phyloP scores from a whole-genome alignment of 2,113 vertebrate species.

The Amia ocellicauda region DNA sequence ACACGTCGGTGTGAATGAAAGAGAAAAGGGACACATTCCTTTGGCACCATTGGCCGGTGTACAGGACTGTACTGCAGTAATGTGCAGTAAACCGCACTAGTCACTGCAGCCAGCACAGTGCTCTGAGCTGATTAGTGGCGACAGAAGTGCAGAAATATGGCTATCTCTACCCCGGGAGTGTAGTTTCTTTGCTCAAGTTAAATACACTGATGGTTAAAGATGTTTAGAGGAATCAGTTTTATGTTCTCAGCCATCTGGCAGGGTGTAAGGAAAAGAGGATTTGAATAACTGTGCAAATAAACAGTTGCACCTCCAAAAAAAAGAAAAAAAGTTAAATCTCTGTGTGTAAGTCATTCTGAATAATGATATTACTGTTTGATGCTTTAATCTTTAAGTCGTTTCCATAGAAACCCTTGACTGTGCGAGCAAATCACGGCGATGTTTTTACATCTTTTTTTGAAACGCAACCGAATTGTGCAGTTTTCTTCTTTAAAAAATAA shows the following conservation, averaged over 20 bases:
- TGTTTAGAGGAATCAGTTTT: conserved; percentile 19
- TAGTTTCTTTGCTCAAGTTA: conserved; percentile 14
- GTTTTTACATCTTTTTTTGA: conserved; percentile 35
- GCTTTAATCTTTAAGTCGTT: conserved; percentile 74
- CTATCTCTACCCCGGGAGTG: no score
- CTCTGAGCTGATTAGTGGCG: no score
- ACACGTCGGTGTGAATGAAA: no score
- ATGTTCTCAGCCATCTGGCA: conserved; percentile 36
- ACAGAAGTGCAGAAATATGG: no score
- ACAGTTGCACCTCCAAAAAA: conserved; percentile 21
- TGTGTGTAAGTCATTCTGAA: conserved; percentile 55
- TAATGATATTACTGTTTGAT: conserved; percentile 46
- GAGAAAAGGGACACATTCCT: no score
- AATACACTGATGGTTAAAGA: conserved; percentile 3
- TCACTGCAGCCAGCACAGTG: no score
- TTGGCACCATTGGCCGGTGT: no score
- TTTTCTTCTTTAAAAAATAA: neutral
- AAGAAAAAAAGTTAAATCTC: conserved; percentile 45
- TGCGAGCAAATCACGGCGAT: conserved; percentile 17
- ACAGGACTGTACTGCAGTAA: no score
- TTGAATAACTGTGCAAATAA: conserved; percentile 34
- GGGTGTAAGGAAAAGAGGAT: conserved; percentile 35
- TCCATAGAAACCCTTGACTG: conserved; percentile 64
- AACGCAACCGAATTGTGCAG: neutral
- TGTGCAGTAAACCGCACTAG: no score